Evolutionary conservation across 2,888 invertebrate genomes (phyloP).

Genomic region (Metalampra italica): DNA sequence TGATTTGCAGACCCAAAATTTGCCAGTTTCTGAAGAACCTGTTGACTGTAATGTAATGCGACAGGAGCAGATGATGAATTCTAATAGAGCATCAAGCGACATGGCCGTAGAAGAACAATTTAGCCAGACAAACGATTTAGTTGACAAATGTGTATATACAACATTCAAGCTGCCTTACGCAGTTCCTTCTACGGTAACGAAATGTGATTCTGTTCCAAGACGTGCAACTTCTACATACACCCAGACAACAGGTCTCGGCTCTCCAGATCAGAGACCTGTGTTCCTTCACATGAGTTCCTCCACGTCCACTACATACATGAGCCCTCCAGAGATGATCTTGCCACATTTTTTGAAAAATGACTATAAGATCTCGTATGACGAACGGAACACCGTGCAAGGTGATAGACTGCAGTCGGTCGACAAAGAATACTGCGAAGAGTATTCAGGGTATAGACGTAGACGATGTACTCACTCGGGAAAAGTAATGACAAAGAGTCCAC

Average conservation of each 20-base stretch:
- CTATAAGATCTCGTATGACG: conserved; percentile 29
- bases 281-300: conserved; percentile 69
- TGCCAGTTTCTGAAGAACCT: background rate
- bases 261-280: conserved; percentile 48
- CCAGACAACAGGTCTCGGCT: conserved; percentile 48
- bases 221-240: conserved; percentile 57
- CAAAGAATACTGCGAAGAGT: conserved; percentile 17
- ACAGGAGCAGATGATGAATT: background rate
- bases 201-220: conserved; percentile 26
- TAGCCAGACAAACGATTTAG: conserved; percentile 16
- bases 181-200: conserved; percentile 24
- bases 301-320: conserved; percentile 73
- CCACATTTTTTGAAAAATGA: conserved; percentile 47
- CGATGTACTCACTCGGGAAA: conserved; percentile 28
- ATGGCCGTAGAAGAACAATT: conserved; percentile 4
- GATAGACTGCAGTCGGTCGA: conserved; percentile 20
- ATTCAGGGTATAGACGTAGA: conserved; percentile 32
- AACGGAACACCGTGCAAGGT: conserved; percentile 22
- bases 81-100: conserved; percentile 10
- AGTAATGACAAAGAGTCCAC: conserved; percentile 12
- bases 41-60: background rate
- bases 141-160: conserved; percentile 39
- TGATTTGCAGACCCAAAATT: background rate
- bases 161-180: conserved; percentile 30
- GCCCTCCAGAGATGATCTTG: conserved; percentile 66